Percentiles rank a stretch among this genome's conserved stretches.
phyloP scores from a whole-genome alignment of 1,140 invertebrate genomes.

The Diabrotica undecimpunctata region DNA sequence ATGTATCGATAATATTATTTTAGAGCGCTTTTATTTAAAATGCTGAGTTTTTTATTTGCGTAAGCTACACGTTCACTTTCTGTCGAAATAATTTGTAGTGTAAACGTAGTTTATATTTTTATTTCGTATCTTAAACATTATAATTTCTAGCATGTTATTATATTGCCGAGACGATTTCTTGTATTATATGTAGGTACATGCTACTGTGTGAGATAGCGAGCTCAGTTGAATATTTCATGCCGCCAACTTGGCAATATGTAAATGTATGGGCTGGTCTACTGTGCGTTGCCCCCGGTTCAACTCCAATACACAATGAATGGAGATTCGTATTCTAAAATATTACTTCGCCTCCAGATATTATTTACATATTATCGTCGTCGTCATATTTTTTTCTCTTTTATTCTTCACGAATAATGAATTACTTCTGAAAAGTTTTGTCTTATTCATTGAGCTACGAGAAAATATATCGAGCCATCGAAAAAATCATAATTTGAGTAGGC shows the following conservation, averaged over 20 bases:
- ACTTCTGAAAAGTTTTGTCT: no score
- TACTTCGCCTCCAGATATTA: background rate
- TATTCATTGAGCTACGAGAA: no score
- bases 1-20: no score
- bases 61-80: no score
- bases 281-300: background rate
- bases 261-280: conserved; percentile 1
- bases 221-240: conserved; percentile 2
- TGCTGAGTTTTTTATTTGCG: no score
- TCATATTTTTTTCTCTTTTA: background rate
- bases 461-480: no score
- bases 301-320: background rate
- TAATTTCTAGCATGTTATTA: conserved; percentile 3
- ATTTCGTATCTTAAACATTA: conserved; percentile 3
- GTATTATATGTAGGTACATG: background rate
- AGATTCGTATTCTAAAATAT: conserved; percentile 1
- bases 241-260: background rate
- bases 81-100: background rate
- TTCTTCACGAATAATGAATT: background rate
- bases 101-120: background rate
- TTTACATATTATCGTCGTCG: background rate
- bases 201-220: background rate
- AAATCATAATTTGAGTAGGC: no score
- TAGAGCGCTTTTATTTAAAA: no score
- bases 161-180: background rate